Evolutionary conservation across 2,113 vertebrate genomes (phyloP).

Genomic region (Bombycilla garrulus): DNA sequence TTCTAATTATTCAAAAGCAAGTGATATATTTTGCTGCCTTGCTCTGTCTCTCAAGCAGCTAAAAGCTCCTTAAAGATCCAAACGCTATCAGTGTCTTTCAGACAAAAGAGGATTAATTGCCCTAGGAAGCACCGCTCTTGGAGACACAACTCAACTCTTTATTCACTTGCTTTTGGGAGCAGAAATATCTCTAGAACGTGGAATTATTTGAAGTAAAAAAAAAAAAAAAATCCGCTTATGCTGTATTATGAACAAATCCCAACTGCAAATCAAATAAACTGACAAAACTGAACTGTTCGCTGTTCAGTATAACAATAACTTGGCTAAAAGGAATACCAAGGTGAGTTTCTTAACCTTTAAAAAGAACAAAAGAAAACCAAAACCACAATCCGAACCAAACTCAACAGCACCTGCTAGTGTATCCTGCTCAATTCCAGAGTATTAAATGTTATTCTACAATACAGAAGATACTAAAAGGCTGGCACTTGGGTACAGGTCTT

Average conservation of each 20-base stretch:
- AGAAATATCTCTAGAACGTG: neutral
- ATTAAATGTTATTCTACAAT: neutral
- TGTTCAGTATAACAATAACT: neutral
- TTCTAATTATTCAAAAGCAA: neutral
- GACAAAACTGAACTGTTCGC: neutral
- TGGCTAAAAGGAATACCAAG: neutral
- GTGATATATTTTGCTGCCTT: neutral
- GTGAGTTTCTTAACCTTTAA: neutral
- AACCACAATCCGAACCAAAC: neutral
- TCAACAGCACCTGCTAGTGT: neutral
- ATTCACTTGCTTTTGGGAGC: neutral
- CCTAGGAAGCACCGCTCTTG: neutral
- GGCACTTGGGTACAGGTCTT: neutral
- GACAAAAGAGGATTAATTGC: neutral
- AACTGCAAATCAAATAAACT: neutral
- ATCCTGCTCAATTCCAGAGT: neutral
- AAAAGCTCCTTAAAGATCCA: slow-evolving; percentile 3
- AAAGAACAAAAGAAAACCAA: neutral
- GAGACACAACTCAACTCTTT: neutral
- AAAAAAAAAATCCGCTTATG: neutral
- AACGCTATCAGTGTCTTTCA: neutral
- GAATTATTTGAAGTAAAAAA: neutral
- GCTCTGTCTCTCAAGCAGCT: neutral
- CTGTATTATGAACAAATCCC: neutral
- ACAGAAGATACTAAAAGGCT: neutral